Evolutionary conservation across 2,888 invertebrate species (phyloP).

Genomic region (Helobdella robusta): DNA sequence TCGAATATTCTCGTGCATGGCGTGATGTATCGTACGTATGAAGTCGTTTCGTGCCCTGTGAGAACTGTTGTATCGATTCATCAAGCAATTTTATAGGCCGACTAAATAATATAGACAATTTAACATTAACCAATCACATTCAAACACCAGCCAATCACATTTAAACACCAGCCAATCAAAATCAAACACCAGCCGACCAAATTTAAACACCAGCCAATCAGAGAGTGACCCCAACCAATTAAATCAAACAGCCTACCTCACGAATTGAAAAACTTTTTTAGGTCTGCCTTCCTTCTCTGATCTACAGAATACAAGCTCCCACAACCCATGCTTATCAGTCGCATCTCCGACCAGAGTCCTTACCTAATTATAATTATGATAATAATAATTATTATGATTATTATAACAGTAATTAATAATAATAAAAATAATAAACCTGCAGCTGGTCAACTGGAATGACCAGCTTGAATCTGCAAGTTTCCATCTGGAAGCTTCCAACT

Average conservation of each 20-base stretch:
- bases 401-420: neutral
- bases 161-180: no score
- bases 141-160: neutral
- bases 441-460: slow-evolving; percentile 25
- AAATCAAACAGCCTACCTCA: no score
- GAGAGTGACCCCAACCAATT: no score
- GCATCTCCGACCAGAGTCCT: slow-evolving; percentile 78
- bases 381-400: neutral
- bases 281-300: slow-evolving; percentile 85
- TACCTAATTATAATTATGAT: slow-evolving; percentile 81
- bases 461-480: slow-evolving; percentile 23
- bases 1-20: slow-evolving; percentile 72
- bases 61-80: slow-evolving; percentile 58
- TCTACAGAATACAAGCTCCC: slow-evolving; percentile 89
- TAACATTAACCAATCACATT: neutral
- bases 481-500: neutral
- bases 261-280: slow-evolving; percentile 89
- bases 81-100: neutral
- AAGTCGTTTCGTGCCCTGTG: slow-evolving; percentile 92
- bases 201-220: no score
- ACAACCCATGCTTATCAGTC: slow-evolving; percentile 73
- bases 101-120: neutral
- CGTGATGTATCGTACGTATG: slow-evolving; percentile 89
- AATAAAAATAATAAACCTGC: slow-evolving; percentile 16
- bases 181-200: no score